phyloP scores from a whole-genome alignment of 2,113 vertebrate genomes.

The Thalassarche chlororhynchos region DNA sequence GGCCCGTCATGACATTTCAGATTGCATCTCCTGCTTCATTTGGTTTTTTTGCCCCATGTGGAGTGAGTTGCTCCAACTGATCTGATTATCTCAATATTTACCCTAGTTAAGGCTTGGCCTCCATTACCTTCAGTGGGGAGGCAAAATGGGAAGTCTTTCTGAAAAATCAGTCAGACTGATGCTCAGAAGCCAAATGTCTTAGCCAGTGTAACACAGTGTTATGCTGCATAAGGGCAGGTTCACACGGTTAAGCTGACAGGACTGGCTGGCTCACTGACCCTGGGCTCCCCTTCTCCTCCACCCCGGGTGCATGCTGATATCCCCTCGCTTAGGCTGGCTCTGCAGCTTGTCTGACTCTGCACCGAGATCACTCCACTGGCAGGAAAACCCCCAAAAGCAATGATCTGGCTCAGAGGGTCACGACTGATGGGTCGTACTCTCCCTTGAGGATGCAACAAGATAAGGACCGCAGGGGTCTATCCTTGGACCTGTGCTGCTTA shows the following conservation, averaged over 20 bases:
- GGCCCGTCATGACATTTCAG: background rate
- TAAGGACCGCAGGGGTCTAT: accelerated
- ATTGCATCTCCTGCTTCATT: background rate
- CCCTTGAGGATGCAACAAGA: background rate
- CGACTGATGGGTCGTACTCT: accelerated
- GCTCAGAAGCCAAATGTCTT: background rate
- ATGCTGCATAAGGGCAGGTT: background rate
- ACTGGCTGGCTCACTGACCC: background rate
- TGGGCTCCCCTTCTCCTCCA: background rate
- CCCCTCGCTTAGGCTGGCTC: background rate
- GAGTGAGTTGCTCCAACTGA: background rate
- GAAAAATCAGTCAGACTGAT: background rate
- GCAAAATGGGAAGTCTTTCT: background rate
- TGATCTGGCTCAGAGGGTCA: background rate
- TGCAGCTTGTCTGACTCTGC: background rate
- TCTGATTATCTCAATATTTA: background rate
- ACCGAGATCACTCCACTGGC: background rate
- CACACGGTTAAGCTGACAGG: background rate
- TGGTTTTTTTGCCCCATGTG: background rate
- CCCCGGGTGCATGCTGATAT: accelerated
- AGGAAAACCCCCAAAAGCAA: background rate
- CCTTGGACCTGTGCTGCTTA: background rate
- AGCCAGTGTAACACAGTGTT: background rate
- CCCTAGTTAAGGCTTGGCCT: background rate
- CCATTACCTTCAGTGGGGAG: background rate